These are phyloP conservation scores for Macquaria ambigua DNA, from an alignment of 2,113 vertebrate species.

Conservation along the genomic window DNA sequence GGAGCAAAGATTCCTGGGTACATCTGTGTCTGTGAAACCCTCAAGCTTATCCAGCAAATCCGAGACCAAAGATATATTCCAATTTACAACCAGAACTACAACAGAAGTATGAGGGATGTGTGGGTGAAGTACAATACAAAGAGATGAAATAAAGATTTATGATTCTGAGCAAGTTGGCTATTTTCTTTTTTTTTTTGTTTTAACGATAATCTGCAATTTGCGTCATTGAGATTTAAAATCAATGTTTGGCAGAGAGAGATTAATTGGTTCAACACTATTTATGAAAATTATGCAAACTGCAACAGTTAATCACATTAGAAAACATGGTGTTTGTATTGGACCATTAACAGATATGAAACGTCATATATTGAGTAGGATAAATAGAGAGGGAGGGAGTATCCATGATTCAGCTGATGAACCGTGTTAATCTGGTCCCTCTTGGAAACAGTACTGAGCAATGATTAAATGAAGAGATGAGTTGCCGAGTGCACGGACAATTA, in stretches of 20 bases:
- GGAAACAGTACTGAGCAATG: slow-evolving; percentile 26
- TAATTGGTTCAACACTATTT: slow-evolving; percentile 36
- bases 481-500: slow-evolving; percentile 20
- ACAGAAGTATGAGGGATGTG: slow-evolving; percentile 32
- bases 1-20: slow-evolving; percentile 65
- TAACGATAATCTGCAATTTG: slow-evolving; percentile 45
- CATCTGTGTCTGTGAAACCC: slow-evolving; percentile 64
- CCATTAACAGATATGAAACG: slow-evolving; percentile 26
- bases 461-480: slow-evolving; percentile 38
- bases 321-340: slow-evolving; percentile 21
- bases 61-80: slow-evolving; percentile 36
- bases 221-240: slow-evolving; percentile 51
- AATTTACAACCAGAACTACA: slow-evolving; percentile 41
- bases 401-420: slow-evolving; percentile 39
- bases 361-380: slow-evolving; percentile 29
- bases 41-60: slow-evolving; percentile 58
- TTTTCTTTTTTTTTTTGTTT: too few relatives aligned
- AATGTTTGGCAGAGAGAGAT: slow-evolving; percentile 43
- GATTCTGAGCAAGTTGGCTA: not conserved
- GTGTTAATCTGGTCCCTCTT: slow-evolving; percentile 40
- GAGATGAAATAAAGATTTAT: slow-evolving; percentile 61
- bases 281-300: slow-evolving; percentile 48
- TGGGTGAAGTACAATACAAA: slow-evolving; percentile 46
- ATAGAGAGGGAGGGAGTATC: slow-evolving; percentile 22
- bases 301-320: slow-evolving; percentile 63